Evolutionary conservation across 2,797 vertebrate genomes (phyloP).

Genomic region (Garrulus glandarius): DNA sequence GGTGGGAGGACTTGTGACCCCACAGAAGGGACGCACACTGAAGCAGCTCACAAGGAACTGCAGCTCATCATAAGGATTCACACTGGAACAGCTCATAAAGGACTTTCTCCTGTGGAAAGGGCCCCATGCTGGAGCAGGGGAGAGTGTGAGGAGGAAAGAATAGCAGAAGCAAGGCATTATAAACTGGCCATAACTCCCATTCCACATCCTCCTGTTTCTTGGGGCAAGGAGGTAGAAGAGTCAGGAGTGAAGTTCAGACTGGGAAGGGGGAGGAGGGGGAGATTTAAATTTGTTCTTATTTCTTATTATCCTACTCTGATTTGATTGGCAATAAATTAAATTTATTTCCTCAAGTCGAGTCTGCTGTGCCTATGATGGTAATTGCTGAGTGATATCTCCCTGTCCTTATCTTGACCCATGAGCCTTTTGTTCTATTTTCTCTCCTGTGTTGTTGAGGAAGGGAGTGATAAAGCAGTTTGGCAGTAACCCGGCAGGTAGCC

Average conservation of each 20-base stretch:
- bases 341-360: background rate
- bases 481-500: background rate
- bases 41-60: background rate
- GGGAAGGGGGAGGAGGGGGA: background rate
- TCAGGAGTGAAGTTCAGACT: background rate
- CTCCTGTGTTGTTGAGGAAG: background rate
- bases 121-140: background rate
- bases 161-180: rapidly evolving
- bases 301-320: background rate
- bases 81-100: background rate
- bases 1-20: background rate
- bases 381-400: background rate
- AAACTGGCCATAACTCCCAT: background rate
- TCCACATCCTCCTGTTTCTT: rapidly evolving
- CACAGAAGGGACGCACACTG: background rate
- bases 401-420: background rate
- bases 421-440: background rate
- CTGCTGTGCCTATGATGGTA: background rate
- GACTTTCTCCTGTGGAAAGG: background rate
- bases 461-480: background rate
- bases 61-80: background rate
- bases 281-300: background rate
- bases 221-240: background rate
- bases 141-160: background rate
- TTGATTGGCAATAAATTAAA: background rate